Conservation (phyloP, 2,888 invertebrate species). For the Drosophila histrio region DNA sequence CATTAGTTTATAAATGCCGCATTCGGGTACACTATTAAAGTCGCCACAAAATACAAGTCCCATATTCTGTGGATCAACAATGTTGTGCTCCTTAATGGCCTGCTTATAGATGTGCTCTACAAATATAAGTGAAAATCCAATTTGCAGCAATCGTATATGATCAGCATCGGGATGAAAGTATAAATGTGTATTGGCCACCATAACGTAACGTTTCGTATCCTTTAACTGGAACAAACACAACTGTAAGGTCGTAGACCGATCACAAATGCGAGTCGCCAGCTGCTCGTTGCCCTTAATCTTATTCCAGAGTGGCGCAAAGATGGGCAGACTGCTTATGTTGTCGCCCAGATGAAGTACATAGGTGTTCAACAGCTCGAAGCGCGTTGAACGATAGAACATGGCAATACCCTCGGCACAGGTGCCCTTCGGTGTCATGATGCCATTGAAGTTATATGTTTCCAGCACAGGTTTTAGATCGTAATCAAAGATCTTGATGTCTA, state of each 20-base stretch:
- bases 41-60: conserved; percentile 94
- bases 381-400: conserved; percentile 89
- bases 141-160: conserved; percentile 94
- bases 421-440: conserved; percentile 89
- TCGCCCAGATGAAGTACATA: conserved; percentile 87
- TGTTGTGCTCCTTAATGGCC: conserved; percentile 60
- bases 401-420: conserved; percentile 92
- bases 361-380: conserved; percentile 87
- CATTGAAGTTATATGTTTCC: conserved; percentile 85
- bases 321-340: conserved; percentile 85
- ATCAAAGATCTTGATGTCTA: conserved; percentile 91
- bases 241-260: conserved; percentile 87
- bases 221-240: conserved; percentile 86
- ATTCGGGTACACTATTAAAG: conserved; percentile 94
- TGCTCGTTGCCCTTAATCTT: conserved; percentile 86
- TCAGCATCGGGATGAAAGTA: conserved; percentile 97
- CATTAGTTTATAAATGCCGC: conserved; percentile 92
- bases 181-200: conserved; percentile 95
- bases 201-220: conserved; percentile 86
- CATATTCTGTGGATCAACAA: conserved; percentile 84
- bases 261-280: conserved; percentile 86
- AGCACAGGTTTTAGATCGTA: conserved; percentile 88
- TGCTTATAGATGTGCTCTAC: conserved; percentile 86
- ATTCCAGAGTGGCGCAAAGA: conserved; percentile 87
- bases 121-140: conserved; percentile 89